A percentile compares a stretch with the other conserved stretches of the same genome.
Evolutionary conservation across 2,113 vertebrate genomes (phyloP).

Genomic region (Scortum barcoo): DNA sequence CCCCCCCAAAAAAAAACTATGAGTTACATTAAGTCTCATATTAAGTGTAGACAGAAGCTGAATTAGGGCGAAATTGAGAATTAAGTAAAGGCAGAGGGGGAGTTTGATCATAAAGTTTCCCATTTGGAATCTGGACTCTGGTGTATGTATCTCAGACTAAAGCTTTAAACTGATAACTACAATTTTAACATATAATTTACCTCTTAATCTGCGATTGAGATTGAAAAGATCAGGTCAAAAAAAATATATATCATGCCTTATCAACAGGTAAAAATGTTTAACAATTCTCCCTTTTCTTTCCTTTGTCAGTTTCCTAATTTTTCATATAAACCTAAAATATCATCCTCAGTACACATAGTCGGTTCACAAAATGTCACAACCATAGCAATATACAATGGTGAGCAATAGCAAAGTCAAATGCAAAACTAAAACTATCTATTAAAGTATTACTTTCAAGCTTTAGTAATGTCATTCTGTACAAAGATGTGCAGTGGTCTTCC

Average conservation of each 20-base stretch:
- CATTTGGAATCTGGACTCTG: neutral
- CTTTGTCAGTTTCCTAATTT: slow-evolving; percentile 10
- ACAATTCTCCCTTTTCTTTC: slow-evolving; percentile 1
- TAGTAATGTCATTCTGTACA: slow-evolving; percentile 64
- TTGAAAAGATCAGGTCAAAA: slow-evolving; percentile 38
- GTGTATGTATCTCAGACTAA: slow-evolving; percentile 11
- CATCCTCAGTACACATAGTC: slow-evolving; percentile 30
- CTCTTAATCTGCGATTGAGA: slow-evolving; percentile 15
- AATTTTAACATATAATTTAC: neutral
- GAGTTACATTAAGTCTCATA: neutral
- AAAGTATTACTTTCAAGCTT: slow-evolving; percentile 67
- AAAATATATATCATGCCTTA: slow-evolving; percentile 40
- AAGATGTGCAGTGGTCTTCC: slow-evolving; percentile 53
- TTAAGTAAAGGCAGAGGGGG: neutral
- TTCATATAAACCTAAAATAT: slow-evolving; percentile 35
- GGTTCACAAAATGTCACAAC: slow-evolving; percentile 60
- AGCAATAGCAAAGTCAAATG: slow-evolving; percentile 69
- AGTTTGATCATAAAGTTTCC: neutral
- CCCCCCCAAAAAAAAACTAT: neutral
- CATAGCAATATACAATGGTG: slow-evolving; percentile 61
- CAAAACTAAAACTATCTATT: slow-evolving; percentile 63
- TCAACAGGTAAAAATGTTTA: slow-evolving; percentile 49
- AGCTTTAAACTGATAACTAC: neutral
- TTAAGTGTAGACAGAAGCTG: neutral
- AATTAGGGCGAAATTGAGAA: neutral